These are phyloP conservation scores for Myzus persicae DNA, from an alignment of 1,140 invertebrate species.

Conservation along the genomic window DNA sequence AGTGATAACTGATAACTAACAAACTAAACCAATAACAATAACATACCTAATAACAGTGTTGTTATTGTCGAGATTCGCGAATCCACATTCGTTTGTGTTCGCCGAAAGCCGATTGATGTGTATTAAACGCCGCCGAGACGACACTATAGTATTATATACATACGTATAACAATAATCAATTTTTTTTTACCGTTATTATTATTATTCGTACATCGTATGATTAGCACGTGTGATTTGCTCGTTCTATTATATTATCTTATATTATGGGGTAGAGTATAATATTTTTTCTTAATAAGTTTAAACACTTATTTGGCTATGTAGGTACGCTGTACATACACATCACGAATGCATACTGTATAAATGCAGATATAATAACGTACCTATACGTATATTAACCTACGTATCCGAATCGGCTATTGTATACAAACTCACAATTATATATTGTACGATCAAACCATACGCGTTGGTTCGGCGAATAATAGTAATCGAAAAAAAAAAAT, in stretches of 20 bases:
- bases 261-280: background rate
- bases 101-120: background rate
- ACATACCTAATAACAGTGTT: background rate
- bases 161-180: background rate
- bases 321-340: background rate
- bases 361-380: background rate
- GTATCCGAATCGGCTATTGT: background rate
- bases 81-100: background rate
- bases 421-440: slow-evolving; percentile 2
- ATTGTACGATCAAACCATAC: background rate
- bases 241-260: background rate
- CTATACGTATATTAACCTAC: background rate
- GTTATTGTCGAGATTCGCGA: background rate
- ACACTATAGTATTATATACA: background rate
- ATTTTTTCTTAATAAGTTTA: background rate
- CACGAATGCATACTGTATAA: background rate
- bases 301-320: background rate
- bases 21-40: background rate
- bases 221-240: background rate
- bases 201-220: background rate
- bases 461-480: slow-evolving; percentile 25
- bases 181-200: background rate
- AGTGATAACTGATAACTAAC: background rate
- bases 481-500: slow-evolving; percentile 39
- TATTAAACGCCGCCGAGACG: background rate